Evolutionary conservation across 1,140 invertebrate genomes (phyloP).

Genomic region (Ooceraea biroi): DNA sequence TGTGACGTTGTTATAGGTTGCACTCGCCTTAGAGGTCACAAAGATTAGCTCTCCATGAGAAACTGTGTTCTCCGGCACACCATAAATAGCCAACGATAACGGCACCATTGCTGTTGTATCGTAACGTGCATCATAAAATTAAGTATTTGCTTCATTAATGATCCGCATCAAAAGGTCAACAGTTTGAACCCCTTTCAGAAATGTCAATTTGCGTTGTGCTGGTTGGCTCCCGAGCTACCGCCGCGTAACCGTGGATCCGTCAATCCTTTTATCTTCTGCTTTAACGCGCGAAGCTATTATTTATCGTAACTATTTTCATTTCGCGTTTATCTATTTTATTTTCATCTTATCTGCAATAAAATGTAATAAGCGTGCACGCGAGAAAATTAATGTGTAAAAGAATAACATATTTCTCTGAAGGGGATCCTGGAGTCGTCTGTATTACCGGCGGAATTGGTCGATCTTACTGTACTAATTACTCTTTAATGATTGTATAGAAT

Average conservation of each 20-base stretch:
- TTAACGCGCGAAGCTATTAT: background rate
- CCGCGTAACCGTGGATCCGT: background rate
- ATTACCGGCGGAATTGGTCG: too few species aligned
- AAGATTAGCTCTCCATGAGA: constrained; percentile 37
- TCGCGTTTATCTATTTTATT: background rate
- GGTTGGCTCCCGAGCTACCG: background rate
- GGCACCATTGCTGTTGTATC: constrained; percentile 4
- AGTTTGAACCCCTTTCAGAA: constrained; percentile 50
- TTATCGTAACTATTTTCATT: background rate
- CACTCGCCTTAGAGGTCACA: constrained; percentile 43
- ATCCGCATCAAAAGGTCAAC: constrained; percentile 60
- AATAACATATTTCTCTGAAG: too few species aligned
- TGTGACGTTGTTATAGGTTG: background rate
- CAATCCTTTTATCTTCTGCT: background rate
- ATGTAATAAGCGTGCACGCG: too few species aligned
- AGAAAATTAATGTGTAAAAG: too few species aligned
- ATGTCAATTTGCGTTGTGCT: constrained; percentile 43
- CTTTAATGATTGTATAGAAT: too few species aligned
- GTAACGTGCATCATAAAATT: constrained; percentile 52
- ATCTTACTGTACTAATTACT: too few species aligned
- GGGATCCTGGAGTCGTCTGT: too few species aligned
- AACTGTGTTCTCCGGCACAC: constrained; percentile 17
- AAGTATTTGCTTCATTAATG: constrained; percentile 55
- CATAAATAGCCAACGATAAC: constrained; percentile 33
- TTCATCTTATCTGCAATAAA: too few species aligned